A percentile compares a stretch with the other conserved stretches of the same genome.
These are phyloP conservation scores for Cladopsammia gracilis DNA, from an alignment of 64 coral and sea anemone species.

Conservation along the genomic window DNA sequence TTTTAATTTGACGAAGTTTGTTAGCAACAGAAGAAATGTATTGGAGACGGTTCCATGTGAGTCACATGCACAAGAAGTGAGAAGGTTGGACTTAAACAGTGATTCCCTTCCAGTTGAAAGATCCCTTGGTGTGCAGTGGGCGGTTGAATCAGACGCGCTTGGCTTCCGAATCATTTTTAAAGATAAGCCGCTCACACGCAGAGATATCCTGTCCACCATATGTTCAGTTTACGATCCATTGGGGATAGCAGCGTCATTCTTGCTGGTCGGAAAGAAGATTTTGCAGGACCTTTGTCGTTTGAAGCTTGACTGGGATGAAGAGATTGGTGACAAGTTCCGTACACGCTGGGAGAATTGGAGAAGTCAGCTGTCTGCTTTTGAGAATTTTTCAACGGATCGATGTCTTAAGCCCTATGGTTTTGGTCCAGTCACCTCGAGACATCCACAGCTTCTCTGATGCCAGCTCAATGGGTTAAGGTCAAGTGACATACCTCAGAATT, in stretches of 20 bases:
- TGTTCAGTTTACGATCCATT: slow-evolving; percentile 78
- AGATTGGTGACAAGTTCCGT: slow-evolving; percentile 23
- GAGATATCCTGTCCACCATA: slow-evolving; percentile 65
- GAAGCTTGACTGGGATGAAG: slow-evolving; percentile 56
- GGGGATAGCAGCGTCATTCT: slow-evolving; percentile 65
- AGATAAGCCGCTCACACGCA: slow-evolving; percentile 54
- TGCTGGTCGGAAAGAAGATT: slow-evolving; percentile 62
- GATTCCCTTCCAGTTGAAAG: slow-evolving; percentile 41
- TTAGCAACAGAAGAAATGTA: slow-evolving; percentile 34
- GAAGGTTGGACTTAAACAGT: slow-evolving; percentile 21
- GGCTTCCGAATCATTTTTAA: slow-evolving; percentile 71
- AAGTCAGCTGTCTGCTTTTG: slow-evolving; percentile 18
- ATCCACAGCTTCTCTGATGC: slow-evolving; percentile 80
- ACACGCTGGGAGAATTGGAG: slow-evolving; percentile 60
- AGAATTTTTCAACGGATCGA: slow-evolving; percentile 20
- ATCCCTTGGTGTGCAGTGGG: slow-evolving; percentile 48
- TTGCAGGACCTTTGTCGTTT: slow-evolving; percentile 60
- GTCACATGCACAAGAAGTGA: slow-evolving; percentile 43
- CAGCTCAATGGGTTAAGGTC: slow-evolving; percentile 43
- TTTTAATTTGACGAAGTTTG: slow-evolving; percentile 70
- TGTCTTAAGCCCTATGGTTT: slow-evolving; percentile 73
- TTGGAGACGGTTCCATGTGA: slow-evolving; percentile 27
- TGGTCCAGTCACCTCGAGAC: slow-evolving; percentile 36
- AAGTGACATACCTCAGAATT: slow-evolving; percentile 52
- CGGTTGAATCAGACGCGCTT: slow-evolving; percentile 68